Base-by-base conservation (phyloP, 2,888 invertebrate genomes). In the Melinopterus prodromus region DNA sequence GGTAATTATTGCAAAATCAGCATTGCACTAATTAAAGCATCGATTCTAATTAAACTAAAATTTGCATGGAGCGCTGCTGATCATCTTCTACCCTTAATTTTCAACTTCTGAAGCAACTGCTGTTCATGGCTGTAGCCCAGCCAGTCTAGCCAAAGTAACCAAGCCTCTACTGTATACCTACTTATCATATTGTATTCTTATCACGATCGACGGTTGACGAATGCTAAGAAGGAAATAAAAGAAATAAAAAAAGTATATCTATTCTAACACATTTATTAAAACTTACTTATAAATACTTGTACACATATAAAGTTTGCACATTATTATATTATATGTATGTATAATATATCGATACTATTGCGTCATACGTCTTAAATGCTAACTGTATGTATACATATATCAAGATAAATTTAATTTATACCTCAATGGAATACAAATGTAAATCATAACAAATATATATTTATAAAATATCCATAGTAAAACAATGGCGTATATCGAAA, bases 211-310 rank as follows among this genome's bases (percentile, higher is more conserved):
- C 26, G 26, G 26, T 26, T 26, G 26, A 26, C 26, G 26, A 26
- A 26, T 26, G 26, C 26, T 26, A 3, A 26, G 26, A 26, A 26
- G 26, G 71, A n/a, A 71, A 12, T 12, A 71, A 9, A 75, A 70
- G 35, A 35, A 71, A 78, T 78, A 78, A 78, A 78, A n/a, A 78
- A 16, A 16, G 14, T 12, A 14, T 15, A 35, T 70, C 71, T 78
- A 78, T 78, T 69, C 77, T 79, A 79, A 82, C 83, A 84, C 84
- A 84, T 84, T 84, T 84, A 84, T 84, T 84, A 83, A 84, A 84
- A 83, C 81, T 82, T 82, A n/a, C 74, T 82, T 81, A 80, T 71
- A 84, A 84, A 84, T 83, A 83, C 79, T 82, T 82, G 80, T 83
- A 83, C 82, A 79, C 37, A 71, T 77, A 77, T 71, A 70, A 70